Base-by-base conservation (phyloP, 2,888 invertebrate genomes). In the Ceriagrion tenellum region DNA sequence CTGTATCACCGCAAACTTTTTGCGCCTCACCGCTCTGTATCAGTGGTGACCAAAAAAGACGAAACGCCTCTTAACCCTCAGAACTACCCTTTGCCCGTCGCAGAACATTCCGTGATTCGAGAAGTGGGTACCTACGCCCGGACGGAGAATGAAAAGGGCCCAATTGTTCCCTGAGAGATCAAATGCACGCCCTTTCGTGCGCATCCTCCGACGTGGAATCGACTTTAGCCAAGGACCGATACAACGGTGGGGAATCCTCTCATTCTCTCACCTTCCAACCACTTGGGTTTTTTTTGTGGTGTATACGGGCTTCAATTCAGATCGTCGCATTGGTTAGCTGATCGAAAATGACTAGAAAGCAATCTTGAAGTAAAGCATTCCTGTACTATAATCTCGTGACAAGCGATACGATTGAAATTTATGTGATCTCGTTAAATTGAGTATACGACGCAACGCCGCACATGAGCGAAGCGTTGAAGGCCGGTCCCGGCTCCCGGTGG, bases 1-100 rank as follows among this genome's bases (percentile, higher is more conserved):
- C n/a, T 10, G 69, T 69, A 26, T n/a, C 69, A 69, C n/a, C 69
- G n/a, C 69, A 69, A 69, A 69, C 69, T 69, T 81, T 81, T 81
- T 13, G 8, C n/a, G n/a, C 13, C n/a, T n/a, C 12, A 0, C 69
- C 35, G 13, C 35, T 81, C 81, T 35, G 81, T n/a, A 35, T 35
- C 16, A 81, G 81, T 35, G 1, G 16, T 13, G 81, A 35, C 81
- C 35, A 35, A 81, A 81, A 81, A 81, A 35, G 13, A 23, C 35
- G 59, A 59, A 30, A 81, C 81, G 16, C 81, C 30, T 18, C 16
- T 35, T 81, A 35, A 81, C 81, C 81, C 30, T 0, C 8, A 16
- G 59, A n/a, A 16, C 30, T 4, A 8, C 16, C 35, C 81, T 20
- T 20, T 35, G 35, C 35, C 81, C 30, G 30, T 6, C 81, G 35